phyloP scores from a whole-genome alignment of 2,888 invertebrate species.

The Bombylius major region DNA sequence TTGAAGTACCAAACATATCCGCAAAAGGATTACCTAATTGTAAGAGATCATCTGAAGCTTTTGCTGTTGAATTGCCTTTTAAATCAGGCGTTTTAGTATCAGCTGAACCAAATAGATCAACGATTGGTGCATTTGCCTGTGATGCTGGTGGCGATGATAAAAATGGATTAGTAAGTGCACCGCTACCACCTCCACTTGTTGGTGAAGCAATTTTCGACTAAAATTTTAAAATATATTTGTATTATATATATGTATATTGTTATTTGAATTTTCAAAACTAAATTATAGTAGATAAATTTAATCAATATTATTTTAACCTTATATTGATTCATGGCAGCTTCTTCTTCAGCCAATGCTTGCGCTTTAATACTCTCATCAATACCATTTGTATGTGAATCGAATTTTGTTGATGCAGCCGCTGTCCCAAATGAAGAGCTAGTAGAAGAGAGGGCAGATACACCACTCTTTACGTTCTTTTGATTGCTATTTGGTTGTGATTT shows the following conservation, averaged over 20 bases:
- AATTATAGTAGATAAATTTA: no score
- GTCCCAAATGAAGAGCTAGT: conserved; percentile 81
- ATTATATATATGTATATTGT: neutral
- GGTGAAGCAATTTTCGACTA: conserved; percentile 70
- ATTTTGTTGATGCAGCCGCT: conserved; percentile 61
- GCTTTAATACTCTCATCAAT: conserved; percentile 77
- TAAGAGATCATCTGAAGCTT: conserved; percentile 79
- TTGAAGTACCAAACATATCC: conserved; percentile 57
- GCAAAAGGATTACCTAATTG: conserved; percentile 87
- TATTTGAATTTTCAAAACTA: no score
- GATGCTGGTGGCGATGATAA: conserved; percentile 54
- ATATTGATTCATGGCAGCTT: conserved; percentile 89
- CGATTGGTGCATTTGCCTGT: conserved; percentile 47
- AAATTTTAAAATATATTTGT: conserved; percentile 15
- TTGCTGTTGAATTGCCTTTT: conserved; percentile 39
- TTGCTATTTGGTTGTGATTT: conserved; percentile 44
- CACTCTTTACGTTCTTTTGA: conserved; percentile 80
- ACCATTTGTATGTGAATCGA: conserved; percentile 55
- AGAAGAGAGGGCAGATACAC: conserved; percentile 75
- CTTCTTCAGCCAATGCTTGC: conserved; percentile 88
- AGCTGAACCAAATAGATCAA: conserved; percentile 64
- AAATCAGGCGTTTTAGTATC: conserved; percentile 30
- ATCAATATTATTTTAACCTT: conserved; percentile 48
- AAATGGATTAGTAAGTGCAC: conserved; percentile 71
- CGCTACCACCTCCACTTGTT: conserved; percentile 47